Evolutionary conservation across 2,888 invertebrate genomes (phyloP).

Genomic region (Dolomedes plantarius): DNA sequence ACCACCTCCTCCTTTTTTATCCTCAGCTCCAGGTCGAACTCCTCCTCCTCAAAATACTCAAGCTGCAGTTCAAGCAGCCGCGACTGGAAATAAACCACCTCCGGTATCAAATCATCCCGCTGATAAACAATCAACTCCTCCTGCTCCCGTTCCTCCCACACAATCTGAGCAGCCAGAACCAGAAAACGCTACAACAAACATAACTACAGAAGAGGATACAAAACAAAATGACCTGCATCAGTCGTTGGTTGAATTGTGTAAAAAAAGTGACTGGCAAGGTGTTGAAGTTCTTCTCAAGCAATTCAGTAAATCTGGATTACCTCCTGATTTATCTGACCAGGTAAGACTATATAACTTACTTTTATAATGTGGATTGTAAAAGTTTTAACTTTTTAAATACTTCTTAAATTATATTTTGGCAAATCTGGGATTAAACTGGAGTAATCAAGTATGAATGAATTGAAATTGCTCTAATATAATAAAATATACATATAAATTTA

Average conservation of each 20-base stretch:
- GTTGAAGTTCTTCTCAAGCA: slow-evolving; percentile 73
- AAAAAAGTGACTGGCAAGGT: slow-evolving; percentile 72
- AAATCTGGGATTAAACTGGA: too few species aligned
- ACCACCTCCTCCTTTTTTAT: slow-evolving; percentile 21
- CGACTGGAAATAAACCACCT: slow-evolving; percentile 30
- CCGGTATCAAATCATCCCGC: slow-evolving; percentile 14
- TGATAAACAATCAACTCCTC: slow-evolving; percentile 15
- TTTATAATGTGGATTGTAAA: too few species aligned
- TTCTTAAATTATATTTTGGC: too few species aligned
- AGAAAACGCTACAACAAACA: slow-evolving; percentile 24
- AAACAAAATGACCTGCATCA: slow-evolving; percentile 46
- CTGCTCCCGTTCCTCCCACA: background rate
- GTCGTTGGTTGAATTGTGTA: slow-evolving; percentile 37
- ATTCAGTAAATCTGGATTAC: slow-evolving; percentile 66
- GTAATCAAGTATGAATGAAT: too few species aligned
- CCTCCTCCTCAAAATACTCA: background rate
- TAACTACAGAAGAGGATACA: slow-evolving; percentile 32
- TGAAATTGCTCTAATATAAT: too few species aligned
- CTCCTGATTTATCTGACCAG: slow-evolving; percentile 46
- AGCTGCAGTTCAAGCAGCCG: slow-evolving; percentile 30
- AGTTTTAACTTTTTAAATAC: too few species aligned
- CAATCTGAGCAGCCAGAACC: slow-evolving; percentile 24
- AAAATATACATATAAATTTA: too few species aligned
- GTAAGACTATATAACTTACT: slow-evolving; percentile 35
- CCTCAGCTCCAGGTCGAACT: slow-evolving; percentile 21